These are phyloP conservation scores for Erythrocebus patas DNA, from an alignment of 2,113 vertebrate genomes.

Conservation along the genomic window DNA sequence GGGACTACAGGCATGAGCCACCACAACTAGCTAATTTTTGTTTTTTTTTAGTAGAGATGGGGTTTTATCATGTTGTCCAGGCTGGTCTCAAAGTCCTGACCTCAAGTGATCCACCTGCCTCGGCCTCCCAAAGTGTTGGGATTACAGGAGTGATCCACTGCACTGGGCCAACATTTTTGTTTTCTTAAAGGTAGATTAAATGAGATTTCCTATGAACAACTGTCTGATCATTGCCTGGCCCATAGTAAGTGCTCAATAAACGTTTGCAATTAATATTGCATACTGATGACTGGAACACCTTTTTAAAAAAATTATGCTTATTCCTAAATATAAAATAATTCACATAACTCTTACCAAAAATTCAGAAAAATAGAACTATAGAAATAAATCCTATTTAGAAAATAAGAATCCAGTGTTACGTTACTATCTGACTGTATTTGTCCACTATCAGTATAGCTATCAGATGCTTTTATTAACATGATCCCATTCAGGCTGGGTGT, in stretches of 20 bases:
- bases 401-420: not conserved
- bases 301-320: not conserved
- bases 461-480: not conserved
- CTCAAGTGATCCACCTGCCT: too few species aligned
- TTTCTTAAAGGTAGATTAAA: not conserved
- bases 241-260: not conserved
- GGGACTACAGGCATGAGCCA: too few species aligned
- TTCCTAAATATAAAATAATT: constrained; percentile 4
- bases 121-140: too few species aligned
- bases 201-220: not conserved
- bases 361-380: not conserved
- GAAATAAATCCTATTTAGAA: not conserved
- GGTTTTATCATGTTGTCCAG: too few species aligned
- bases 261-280: not conserved
- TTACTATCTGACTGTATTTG: not conserved
- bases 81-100: too few species aligned
- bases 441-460: not conserved
- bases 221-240: not conserved
- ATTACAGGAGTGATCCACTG: too few species aligned
- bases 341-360: not conserved
- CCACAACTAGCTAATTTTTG: too few species aligned
- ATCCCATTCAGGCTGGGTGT: not conserved
- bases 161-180: not conserved
- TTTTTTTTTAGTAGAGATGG: too few species aligned
- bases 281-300: not conserved